A percentile compares a stretch with the other conserved stretches of the same genome.
Conservation (phyloP, 2,797 vertebrate species). For the Aeoliscus strigatus region DNA sequence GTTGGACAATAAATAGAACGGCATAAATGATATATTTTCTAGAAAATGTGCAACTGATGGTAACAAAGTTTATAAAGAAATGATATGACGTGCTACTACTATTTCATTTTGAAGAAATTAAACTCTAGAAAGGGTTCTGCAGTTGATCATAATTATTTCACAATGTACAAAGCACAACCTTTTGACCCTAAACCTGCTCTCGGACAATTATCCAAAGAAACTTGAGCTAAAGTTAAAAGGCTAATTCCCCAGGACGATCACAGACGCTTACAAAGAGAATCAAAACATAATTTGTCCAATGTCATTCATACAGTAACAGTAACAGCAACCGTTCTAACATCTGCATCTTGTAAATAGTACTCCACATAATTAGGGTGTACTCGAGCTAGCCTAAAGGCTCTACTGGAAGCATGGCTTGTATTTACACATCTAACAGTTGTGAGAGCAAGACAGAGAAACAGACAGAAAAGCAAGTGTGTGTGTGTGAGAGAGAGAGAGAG, state of each 20-base stretch:
- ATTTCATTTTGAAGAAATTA: too few species aligned
- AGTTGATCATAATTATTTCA: too few species aligned
- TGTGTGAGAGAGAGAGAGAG: not conserved
- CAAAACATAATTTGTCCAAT: not conserved
- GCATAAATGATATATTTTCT: too few species aligned
- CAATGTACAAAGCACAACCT: too few species aligned
- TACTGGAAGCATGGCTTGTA: conserved; percentile 51
- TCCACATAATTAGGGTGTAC: conserved; percentile 54
- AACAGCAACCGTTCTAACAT: conserved; percentile 36
- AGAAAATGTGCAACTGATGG: too few species aligned
- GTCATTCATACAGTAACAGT: conserved; percentile 2
- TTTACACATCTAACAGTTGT: conserved; percentile 61
- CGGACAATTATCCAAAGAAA: too few species aligned
- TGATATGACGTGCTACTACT: too few species aligned
- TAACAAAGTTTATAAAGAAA: too few species aligned
- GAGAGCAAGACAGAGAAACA: conserved; percentile 22
- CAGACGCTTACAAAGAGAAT: not conserved
- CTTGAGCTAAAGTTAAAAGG: not conserved
- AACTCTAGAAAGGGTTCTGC: too few species aligned
- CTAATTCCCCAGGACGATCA: not conserved
- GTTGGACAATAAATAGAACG: too few species aligned
- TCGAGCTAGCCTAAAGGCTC: conserved; percentile 52
- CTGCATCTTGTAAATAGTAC: conserved; percentile 50
- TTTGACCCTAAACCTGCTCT: too few species aligned
- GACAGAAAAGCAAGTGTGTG: too few species aligned